Evolutionary conservation across 2,797 vertebrate species (phyloP).

Genomic region (Dipus sagitta): DNA sequence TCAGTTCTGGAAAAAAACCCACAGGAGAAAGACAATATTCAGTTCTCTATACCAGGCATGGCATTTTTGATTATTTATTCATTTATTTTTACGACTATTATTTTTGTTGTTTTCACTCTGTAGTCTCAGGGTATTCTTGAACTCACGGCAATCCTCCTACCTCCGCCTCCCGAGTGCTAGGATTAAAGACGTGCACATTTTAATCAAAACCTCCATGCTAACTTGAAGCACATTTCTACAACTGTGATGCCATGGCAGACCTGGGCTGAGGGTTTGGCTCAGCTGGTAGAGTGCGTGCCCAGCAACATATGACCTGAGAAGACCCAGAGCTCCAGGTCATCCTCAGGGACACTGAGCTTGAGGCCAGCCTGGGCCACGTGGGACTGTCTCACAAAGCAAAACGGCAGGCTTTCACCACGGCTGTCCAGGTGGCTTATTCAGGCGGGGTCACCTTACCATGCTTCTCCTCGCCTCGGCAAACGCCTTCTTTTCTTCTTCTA

Average conservation of each 20-base stretch:
- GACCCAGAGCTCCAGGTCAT: too few relatives aligned
- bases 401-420: too few relatives aligned
- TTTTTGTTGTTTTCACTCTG: too few relatives aligned
- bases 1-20: conserved; percentile 21
- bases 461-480: conserved; percentile 98
- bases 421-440: neutral
- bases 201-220: conserved; percentile 1
- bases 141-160: too few relatives aligned
- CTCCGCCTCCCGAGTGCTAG: too few relatives aligned
- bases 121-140: too few relatives aligned
- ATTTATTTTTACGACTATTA: neutral
- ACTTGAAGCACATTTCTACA: conserved; percentile 12
- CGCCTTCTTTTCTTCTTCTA: conserved; percentile 96
- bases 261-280: neutral
- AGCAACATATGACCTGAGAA: neutral
- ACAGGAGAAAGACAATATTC: neutral
- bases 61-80: neutral
- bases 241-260: neutral
- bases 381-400: too few relatives aligned
- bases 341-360: too few relatives aligned
- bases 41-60: neutral
- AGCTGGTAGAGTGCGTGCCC: neutral
- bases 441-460: conserved; percentile 89
- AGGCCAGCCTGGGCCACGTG: too few relatives aligned
- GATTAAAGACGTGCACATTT: neutral